Percentiles rank a stretch among this genome's conserved stretches.
Evolutionary conservation across 2,888 invertebrate species (phyloP).

Genomic region (Colletes collaris): DNA sequence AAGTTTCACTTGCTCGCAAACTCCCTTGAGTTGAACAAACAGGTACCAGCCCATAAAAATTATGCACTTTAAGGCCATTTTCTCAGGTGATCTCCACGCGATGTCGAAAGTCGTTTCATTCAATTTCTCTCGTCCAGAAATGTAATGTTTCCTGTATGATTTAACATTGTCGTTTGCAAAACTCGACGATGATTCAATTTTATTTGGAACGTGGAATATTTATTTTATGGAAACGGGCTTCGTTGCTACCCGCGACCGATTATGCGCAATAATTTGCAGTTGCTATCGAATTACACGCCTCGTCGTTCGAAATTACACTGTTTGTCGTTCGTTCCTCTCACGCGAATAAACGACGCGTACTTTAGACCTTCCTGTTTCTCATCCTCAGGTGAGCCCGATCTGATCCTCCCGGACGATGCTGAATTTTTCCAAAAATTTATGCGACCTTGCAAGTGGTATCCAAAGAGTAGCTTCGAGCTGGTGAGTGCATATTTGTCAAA

Average conservation of each 20-base stretch:
- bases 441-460: conserved; percentile 93
- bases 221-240: background rate
- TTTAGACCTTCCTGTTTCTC: conserved; percentile 10
- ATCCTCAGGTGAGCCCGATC: conserved; percentile 86
- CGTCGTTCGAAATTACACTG: background rate
- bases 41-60: too few relatives aligned
- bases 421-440: conserved; percentile 91
- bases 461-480: conserved; percentile 90
- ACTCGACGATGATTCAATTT: too few relatives aligned
- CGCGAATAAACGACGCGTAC: background rate
- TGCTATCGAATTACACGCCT: background rate
- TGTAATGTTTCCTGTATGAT: too few relatives aligned
- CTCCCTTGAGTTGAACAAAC: too few relatives aligned
- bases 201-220: too few relatives aligned
- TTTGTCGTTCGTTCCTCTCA: too few relatives aligned
- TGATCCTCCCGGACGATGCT: conserved; percentile 88
- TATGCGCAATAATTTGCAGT: background rate
- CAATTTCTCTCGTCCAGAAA: too few relatives aligned
- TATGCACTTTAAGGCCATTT: too few relatives aligned
- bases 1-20: conserved; percentile 37
- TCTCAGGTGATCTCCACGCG: too few relatives aligned
- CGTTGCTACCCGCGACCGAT: background rate
- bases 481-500: conserved; percentile 83
- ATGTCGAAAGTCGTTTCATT: too few relatives aligned
- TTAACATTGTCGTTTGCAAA: too few relatives aligned